Base-by-base conservation (phyloP, 2,113 vertebrate genomes). In the Hystrix cristata region DNA sequence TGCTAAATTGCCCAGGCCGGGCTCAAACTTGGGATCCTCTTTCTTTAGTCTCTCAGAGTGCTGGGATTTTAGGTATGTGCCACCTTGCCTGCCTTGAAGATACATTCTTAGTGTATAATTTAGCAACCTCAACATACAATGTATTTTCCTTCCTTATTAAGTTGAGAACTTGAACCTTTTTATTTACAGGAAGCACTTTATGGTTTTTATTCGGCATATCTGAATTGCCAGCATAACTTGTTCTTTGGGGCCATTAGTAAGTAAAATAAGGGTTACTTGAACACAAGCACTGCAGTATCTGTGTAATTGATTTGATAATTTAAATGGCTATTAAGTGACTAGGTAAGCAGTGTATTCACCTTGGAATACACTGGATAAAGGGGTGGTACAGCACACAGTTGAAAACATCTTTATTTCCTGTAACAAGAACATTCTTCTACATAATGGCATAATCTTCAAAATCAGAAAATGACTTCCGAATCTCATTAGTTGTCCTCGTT, bases 381-480 rank as follows among this genome's bases (percentile, higher is more conserved):
- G 65, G 21, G 12, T 72, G 46, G 9, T 72, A 3, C 23, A 23
- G 51, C 14, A 71, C 34, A 55, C 7, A 87, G 2, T 21, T 53
- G 19, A 72, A 88, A 74, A 46, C 67, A 81, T 88, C 34, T 76
- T 91, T 78, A 78, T 96, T 96, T 97, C 11, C 51, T 93, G 43
- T 85, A 67, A 23, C 16, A 89, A 69, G n/a, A n/a, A 34, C 29
- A 60, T 89, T 62, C 43, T 74, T 38, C 31, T 81, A 16, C 23
- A 29, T 65, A 71, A 34, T 85, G 55, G 79, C 55, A 34, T 83
- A 65, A 83, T 12, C 19, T n/a, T 96, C 60, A 78, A 55, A 83
- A 81, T 88, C 57, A 92, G 69, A 38, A 23, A 60, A 85, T 93
- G 95, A 27, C 14, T 55, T 59, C 43, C 69, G 57, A 84, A 46